Evolutionary conservation across 2,888 invertebrate genomes (phyloP).

Genomic region (Brenthis hecate): DNA sequence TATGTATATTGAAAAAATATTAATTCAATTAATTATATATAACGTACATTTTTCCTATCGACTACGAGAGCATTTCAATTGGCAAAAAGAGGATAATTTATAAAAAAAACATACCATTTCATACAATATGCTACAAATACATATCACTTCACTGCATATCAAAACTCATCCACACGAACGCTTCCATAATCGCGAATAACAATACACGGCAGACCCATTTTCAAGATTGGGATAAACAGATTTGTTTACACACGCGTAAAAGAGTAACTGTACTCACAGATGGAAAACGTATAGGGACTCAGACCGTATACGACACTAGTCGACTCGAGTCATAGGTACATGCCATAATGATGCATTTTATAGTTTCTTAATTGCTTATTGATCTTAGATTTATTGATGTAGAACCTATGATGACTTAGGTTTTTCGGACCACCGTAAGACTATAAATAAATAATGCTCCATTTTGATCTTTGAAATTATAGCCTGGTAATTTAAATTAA

Average conservation of each 20-base stretch:
- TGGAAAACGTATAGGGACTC: neutral
- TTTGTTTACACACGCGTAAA: conserved; percentile 25
- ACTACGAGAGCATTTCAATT: neutral
- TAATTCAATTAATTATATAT: neutral
- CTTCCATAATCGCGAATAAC: conserved; percentile 32
- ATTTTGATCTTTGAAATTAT: too few relatives aligned
- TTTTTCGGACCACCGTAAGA: too few relatives aligned
- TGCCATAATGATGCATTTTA: too few relatives aligned
- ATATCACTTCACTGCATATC: conserved; percentile 29
- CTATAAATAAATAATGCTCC: too few relatives aligned
- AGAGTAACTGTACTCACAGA: conserved; percentile 4
- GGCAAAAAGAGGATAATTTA: neutral
- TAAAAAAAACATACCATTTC: conserved; percentile 10
- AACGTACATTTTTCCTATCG: neutral
- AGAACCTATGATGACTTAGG: too few relatives aligned
- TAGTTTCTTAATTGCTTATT: too few relatives aligned
- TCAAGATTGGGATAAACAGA: conserved; percentile 49
- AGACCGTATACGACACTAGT: too few relatives aligned
- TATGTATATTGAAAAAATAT: too few relatives aligned
- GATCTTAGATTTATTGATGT: too few relatives aligned
- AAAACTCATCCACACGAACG: conserved; percentile 32
- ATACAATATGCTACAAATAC: conserved; percentile 19
- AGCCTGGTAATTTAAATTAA: neutral
- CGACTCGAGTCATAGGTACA: too few relatives aligned
- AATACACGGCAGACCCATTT: conserved; percentile 32